phyloP scores from a whole-genome alignment of 2,113 vertebrate species.

The Murina feae region DNA sequence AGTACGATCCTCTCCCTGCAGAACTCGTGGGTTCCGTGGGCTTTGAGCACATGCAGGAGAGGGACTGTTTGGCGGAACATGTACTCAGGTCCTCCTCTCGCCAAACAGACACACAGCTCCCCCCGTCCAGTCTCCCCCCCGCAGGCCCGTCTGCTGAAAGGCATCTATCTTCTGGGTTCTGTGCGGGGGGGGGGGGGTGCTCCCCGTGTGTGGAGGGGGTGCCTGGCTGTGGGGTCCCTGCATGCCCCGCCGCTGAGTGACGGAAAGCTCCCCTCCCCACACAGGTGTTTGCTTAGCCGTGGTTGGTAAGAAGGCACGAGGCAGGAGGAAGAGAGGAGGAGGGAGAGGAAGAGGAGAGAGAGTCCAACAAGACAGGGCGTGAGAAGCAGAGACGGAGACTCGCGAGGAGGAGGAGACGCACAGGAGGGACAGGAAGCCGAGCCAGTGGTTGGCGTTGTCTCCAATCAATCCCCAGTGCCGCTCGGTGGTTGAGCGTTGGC shows the following conservation, averaged over 20 bases:
- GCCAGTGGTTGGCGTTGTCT: no score
- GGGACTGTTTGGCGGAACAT: not conserved
- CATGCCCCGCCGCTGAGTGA: slow-evolving; percentile 70
- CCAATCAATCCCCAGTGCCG: no score
- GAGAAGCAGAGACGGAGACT: no score
- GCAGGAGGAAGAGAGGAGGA: not conserved
- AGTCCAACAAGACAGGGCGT: not conserved
- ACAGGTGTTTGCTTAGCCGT: slow-evolving; percentile 69
- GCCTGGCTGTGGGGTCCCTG: slow-evolving; percentile 65
- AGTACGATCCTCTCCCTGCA: not conserved
- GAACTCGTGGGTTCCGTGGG: not conserved
- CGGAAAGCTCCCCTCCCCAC: slow-evolving; percentile 61
- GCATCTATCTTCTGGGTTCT: fast-evolving
- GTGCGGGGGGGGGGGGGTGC: no score
- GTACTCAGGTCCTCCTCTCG: not conserved
- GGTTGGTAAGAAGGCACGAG: slow-evolving; percentile 55
- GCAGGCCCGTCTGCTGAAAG: not conserved
- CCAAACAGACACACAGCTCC: not conserved
- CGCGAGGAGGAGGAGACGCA: not conserved
- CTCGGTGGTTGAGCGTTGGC: no score
- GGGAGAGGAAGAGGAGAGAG: not conserved
- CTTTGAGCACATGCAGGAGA: not conserved
- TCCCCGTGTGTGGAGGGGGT: slow-evolving; percentile 20
- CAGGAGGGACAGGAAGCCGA: not conserved
- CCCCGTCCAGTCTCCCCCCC: fast-evolving